Base-by-base conservation (phyloP, 1,140 invertebrate species). In the Drosophila eugracilis region DNA sequence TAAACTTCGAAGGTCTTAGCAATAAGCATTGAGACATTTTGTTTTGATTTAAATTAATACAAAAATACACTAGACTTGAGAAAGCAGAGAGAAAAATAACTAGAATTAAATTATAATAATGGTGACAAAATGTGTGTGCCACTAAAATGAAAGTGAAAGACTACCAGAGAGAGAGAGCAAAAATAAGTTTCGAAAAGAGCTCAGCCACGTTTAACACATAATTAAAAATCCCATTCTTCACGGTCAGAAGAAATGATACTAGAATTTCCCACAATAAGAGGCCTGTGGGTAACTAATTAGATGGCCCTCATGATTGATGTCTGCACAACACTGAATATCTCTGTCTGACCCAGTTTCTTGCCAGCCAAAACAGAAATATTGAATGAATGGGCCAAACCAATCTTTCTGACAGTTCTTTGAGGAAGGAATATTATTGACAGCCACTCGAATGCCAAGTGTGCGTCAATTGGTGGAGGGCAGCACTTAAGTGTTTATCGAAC, bases 231-330 rank as follows among this genome's bases (percentile, higher is more conserved):
- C 30, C 30, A 65, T 62, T 58, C 50, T 62, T 55, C 37, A 42
- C 22, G 22, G 21, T 57, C 14, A 24, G 22, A 52, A 67, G 28
- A 52, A 49, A 52, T 66, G 21, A 37, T 71, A 24, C 53, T 42
- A n/a, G 10, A 22, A 26, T 67, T 81, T 63, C 67, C 45, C 53
- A 57, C 42, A 53, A 53, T 49, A 42, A 45, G 36, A 19, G 52
- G 47, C 62, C 50, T 37, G 52, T 58, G 63, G 75, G 63, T 41
- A 67, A 54, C 74, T 83, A 74, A 86, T 86, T 85, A 69, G 62
- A 59, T 62, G 55, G 76, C 81, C 80, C 67, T 62, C 55, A 58
- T 85, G 81, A 85, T 85, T 77, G 81, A 85, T 85, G 71, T 59
- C 47, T 65, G 42, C 66, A 70, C 41, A 49, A 53, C 26, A 34